These are phyloP conservation scores for Mactra quadrangularis DNA, from an alignment of 1,140 invertebrate species.

Conservation along the genomic window DNA sequence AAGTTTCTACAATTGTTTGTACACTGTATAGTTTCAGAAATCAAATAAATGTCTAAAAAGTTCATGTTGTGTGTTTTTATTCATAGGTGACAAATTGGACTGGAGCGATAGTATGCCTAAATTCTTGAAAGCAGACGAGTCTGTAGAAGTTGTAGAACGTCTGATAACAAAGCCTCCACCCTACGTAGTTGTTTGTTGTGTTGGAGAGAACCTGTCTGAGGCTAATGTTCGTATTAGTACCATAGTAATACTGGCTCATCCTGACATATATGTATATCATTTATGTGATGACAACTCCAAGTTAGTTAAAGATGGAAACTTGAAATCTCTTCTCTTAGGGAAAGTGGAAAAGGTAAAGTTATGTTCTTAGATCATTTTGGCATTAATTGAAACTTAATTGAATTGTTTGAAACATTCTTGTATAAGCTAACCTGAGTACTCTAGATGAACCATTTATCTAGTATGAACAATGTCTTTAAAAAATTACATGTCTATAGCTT, in stretches of 20 bases:
- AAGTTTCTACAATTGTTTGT: not conserved
- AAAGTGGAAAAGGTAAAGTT: too few species aligned
- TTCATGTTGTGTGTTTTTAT: not conserved
- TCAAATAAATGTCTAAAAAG: not conserved
- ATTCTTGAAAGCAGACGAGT: not conserved
- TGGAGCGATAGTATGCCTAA: not conserved
- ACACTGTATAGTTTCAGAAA: not conserved
- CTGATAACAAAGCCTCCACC: not conserved
- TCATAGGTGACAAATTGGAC: not conserved
- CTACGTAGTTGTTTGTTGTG: slow-evolving; percentile 30
- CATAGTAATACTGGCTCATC: slow-evolving; percentile 9
- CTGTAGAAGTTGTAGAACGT: slow-evolving; percentile 12
- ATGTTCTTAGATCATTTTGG: slow-evolving; percentile 12
- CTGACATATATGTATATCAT: slow-evolving; percentile 21
- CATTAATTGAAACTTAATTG: not conserved
- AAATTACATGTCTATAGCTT: not conserved
- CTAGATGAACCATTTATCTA: not conserved
- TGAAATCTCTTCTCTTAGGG: slow-evolving; percentile 3
- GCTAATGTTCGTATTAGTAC: not conserved
- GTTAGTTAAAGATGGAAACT: slow-evolving; percentile 26
- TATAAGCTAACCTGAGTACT: not conserved
- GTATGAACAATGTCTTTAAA: not conserved
- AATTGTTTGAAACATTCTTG: not conserved
- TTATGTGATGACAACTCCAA: slow-evolving; percentile 9
- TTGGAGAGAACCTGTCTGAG: slow-evolving; percentile 21